Evolutionary conservation across 2,113 vertebrate species (phyloP).

Genomic region (Microtus montanus): DNA sequence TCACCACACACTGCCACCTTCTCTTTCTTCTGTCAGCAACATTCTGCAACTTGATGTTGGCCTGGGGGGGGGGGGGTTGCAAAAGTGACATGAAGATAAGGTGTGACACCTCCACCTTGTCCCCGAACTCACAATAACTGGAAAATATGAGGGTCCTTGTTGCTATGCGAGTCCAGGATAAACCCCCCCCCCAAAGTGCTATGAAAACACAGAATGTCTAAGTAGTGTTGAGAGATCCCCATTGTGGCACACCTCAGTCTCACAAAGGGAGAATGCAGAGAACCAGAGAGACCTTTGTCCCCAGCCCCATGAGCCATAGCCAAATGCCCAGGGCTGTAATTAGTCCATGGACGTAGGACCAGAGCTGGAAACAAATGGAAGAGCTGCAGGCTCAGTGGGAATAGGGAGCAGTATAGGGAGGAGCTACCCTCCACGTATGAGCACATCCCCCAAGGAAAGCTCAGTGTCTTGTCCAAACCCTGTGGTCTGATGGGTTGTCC

Average conservation of each 20-base stretch:
- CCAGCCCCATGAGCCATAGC: background rate
- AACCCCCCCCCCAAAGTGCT: background rate
- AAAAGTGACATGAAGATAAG: background rate
- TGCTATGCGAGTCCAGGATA: background rate
- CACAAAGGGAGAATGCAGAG: background rate
- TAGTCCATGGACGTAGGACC: background rate
- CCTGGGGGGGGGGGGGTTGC: background rate
- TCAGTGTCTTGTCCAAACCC: no score
- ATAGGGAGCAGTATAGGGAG: background rate
- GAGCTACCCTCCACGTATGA: background rate
- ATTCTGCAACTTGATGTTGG: background rate
- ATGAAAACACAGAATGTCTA: background rate
- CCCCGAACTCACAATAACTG: background rate
- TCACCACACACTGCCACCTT: background rate
- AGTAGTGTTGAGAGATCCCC: background rate
- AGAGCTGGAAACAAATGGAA: background rate
- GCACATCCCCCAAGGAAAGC: background rate
- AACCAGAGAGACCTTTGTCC: background rate
- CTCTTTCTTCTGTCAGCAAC: background rate
- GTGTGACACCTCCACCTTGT: background rate
- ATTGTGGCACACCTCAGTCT: background rate
- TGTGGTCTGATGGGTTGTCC: background rate
- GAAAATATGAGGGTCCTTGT: no score
- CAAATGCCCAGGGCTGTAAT: background rate
- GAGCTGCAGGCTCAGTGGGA: no score